Conservation (phyloP, 1,140 invertebrate genomes). For the Dendroctonus valens region DNA sequence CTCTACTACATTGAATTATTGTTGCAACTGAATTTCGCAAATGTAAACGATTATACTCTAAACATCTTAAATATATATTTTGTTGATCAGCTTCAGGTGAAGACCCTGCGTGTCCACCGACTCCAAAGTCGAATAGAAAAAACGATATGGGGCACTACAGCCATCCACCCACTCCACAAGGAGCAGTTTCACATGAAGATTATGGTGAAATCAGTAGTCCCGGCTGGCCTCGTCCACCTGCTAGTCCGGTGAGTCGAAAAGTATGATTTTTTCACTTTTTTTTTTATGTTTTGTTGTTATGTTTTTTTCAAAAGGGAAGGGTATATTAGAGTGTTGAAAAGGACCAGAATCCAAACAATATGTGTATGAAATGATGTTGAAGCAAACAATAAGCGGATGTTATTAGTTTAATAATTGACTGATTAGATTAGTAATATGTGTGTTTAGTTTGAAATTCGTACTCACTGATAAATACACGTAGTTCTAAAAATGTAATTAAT, state of each 20-base stretch:
- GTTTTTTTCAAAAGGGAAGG: background rate
- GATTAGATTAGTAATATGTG: no score
- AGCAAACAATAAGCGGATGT: no score
- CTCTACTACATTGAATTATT: background rate
- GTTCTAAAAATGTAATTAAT: no score
- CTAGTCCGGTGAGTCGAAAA: slow-evolving; percentile 69
- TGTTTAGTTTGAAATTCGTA: no score
- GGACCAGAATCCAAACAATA: no score
- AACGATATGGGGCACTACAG: slow-evolving; percentile 61
- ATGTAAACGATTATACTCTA: background rate
- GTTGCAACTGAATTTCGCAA: background rate
- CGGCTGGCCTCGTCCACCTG: slow-evolving; percentile 83
- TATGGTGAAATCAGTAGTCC: slow-evolving; percentile 85
- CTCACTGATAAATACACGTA: no score
- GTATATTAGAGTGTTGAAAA: background rate
- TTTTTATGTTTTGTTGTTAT: slow-evolving; percentile 11
- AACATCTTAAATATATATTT: background rate
- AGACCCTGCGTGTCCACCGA: slow-evolving; percentile 69
- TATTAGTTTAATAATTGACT: no score
- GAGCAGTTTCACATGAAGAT: slow-evolving; percentile 80
- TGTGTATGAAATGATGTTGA: no score
- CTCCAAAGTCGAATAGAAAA: slow-evolving; percentile 73
- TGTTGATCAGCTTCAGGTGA: slow-evolving; percentile 72
- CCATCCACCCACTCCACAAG: slow-evolving; percentile 72
- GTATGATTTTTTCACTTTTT: slow-evolving; percentile 22